Evolutionary conservation across 92 coral and sea anemone species (phyloP).

Genomic region (Porites cylindrica): DNA sequence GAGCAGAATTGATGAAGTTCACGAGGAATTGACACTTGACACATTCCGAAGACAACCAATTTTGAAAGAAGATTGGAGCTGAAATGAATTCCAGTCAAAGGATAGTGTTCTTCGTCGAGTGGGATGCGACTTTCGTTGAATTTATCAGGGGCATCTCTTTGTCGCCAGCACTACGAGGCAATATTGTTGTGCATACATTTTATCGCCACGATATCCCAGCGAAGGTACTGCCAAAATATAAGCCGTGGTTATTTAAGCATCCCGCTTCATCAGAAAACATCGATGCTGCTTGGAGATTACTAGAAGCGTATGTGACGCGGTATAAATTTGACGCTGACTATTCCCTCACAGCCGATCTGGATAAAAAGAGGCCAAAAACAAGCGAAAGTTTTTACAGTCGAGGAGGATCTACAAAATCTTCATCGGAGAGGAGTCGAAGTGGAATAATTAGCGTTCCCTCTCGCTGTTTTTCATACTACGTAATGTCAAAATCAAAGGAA

Average conservation of each 20-base stretch:
- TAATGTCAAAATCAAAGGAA: constrained; percentile 40
- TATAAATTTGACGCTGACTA: constrained; percentile 48
- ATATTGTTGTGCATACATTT: constrained; percentile 73
- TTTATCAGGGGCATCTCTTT: constrained; percentile 75
- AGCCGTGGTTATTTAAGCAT: constrained; percentile 82
- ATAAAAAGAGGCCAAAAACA: constrained; percentile 20
- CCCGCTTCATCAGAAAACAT: constrained; percentile 43
- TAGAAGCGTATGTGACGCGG: constrained; percentile 56
- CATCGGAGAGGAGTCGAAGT: not conserved
- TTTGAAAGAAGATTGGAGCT: not conserved
- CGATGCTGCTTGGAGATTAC: constrained; percentile 34
- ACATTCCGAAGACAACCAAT: not conserved
- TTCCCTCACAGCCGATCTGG: not conserved
- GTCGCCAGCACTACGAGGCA: constrained; percentile 74
- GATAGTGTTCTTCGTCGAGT: constrained; percentile 75
- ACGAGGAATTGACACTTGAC: not conserved
- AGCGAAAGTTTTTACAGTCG: constrained; percentile 3
- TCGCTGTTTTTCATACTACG: constrained; percentile 8
- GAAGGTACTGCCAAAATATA: constrained; percentile 65
- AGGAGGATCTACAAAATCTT: not conserved
- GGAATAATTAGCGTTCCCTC: not conserved
- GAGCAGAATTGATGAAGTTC: too few relatives aligned
- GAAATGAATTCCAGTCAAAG: constrained; percentile 26
- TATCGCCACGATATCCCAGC: constrained; percentile 61
- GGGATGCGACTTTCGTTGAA: constrained; percentile 49